Evolutionary conservation across 2,888 invertebrate species (phyloP).

Genomic region (Hydrotaea cyrtoneurina): DNA sequence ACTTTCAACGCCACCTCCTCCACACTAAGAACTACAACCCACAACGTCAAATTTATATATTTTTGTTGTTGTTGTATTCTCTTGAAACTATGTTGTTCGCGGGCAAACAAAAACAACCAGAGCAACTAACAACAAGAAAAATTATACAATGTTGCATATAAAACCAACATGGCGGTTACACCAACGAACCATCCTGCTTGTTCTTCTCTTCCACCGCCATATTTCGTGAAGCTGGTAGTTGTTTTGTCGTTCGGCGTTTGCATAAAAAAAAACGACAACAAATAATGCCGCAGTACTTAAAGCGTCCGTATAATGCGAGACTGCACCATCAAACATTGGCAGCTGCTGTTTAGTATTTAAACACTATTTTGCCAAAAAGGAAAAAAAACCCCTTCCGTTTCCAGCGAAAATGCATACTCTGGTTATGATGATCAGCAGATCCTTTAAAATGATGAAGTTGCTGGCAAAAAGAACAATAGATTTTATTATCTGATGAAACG

Average conservation of each 20-base stretch:
- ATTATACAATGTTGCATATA: slow-evolving; percentile 51
- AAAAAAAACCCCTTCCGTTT: not conserved
- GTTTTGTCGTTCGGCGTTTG: slow-evolving; percentile 31
- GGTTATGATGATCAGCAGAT: slow-evolving; percentile 10
- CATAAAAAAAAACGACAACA: slow-evolving; percentile 54
- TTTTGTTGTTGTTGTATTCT: slow-evolving; percentile 32
- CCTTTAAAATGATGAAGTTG: slow-evolving; percentile 22
- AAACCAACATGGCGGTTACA: slow-evolving; percentile 56
- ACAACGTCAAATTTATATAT: slow-evolving; percentile 51
- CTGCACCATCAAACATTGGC: slow-evolving; percentile 41
- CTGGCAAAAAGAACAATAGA: not conserved
- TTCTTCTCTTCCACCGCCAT: slow-evolving; percentile 10
- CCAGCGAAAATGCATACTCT: not conserved
- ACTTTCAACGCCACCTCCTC: not conserved
- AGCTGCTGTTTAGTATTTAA: slow-evolving; percentile 53
- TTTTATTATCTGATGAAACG: not conserved
- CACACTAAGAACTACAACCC: slow-evolving; percentile 28
- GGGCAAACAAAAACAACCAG: slow-evolving; percentile 66
- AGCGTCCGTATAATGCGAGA: slow-evolving; percentile 36
- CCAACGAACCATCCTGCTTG: slow-evolving; percentile 31
- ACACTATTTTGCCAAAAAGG: no score
- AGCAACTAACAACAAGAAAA: slow-evolving; percentile 66
- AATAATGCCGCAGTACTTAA: slow-evolving; percentile 65
- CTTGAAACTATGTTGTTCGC: slow-evolving; percentile 50
- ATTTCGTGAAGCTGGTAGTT: slow-evolving; percentile 31